Conservation (phyloP, 2,113 vertebrate species). For the Sminthopsis crassicaudata region DNA sequence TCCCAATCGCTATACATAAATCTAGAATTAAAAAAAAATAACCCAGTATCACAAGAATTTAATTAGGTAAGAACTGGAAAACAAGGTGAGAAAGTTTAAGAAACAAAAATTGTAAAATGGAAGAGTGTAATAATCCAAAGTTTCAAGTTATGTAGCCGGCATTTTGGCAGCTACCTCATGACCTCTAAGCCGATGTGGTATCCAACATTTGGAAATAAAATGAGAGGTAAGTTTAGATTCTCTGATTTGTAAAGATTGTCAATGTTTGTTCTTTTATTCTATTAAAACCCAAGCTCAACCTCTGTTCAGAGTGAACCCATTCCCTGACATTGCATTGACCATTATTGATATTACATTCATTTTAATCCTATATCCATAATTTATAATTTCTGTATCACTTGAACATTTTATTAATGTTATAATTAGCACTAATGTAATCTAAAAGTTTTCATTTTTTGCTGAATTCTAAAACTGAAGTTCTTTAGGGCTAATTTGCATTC, state of each 20-base stretch:
- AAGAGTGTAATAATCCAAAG: not conserved
- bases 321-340: not conserved
- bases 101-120: not conserved
- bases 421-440: not conserved
- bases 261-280: not conserved
- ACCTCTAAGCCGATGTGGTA: not conserved
- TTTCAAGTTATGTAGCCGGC: not conserved
- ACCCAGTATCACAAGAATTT: not conserved
- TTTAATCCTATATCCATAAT: not conserved
- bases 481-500: not conserved
- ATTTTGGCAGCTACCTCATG: not conserved
- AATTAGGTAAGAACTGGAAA: not conserved
- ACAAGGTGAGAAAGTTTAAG: not conserved
- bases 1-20: not conserved
- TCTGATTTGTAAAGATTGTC: not conserved
- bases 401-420: not conserved
- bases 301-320: not conserved
- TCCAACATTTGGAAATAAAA: not conserved
- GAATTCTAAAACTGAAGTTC: not conserved
- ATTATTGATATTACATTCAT: not conserved
- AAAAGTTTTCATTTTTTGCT: not conserved
- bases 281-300: not conserved
- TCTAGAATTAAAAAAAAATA: not conserved
- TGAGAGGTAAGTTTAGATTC: not conserved
- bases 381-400: not conserved